phyloP scores from a whole-genome alignment of 2,113 vertebrate species.

The Forbesichthys papilliferus region DNA sequence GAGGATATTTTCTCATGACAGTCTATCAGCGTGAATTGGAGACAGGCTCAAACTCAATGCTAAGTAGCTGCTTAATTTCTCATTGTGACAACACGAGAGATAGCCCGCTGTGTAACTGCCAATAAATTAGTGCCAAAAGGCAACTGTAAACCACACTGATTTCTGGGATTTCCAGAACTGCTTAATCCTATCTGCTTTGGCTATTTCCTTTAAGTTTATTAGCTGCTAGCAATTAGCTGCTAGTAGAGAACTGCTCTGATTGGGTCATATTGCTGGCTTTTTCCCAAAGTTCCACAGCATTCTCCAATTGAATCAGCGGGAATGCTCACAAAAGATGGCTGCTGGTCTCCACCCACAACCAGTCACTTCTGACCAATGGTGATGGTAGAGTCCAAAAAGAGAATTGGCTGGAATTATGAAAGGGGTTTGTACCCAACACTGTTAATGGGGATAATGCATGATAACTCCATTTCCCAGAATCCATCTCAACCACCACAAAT shows the following conservation, averaged over 20 bases:
- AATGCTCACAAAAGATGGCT: too few relatives aligned
- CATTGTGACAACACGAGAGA: not conserved
- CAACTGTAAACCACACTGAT: not conserved
- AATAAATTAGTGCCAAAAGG: not conserved
- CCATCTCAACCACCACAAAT: not conserved
- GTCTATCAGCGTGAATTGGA: slow-evolving; percentile 2
- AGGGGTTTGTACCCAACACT: slow-evolving; percentile 10
- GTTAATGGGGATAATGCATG: not conserved
- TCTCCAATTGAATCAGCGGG: too few relatives aligned
- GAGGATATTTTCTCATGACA: not conserved
- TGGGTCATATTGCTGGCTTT: too few relatives aligned
- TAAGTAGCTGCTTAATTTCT: not conserved
- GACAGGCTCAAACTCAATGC: not conserved
- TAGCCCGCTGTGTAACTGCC: not conserved
- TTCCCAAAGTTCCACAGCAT: too few relatives aligned
- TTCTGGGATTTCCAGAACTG: not conserved
- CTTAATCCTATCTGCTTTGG: slow-evolving; percentile 7
- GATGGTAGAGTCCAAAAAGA: too few relatives aligned
- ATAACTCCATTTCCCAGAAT: slow-evolving; percentile 14
- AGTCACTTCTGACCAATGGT: too few relatives aligned
- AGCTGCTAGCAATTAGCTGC: slow-evolving; percentile 21
- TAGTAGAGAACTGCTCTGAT: too few relatives aligned
- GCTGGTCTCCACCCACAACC: too few relatives aligned
- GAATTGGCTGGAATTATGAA: slow-evolving; percentile 5
- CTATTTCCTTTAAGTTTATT: slow-evolving; percentile 42